A percentile compares a stretch with the other conserved stretches of the same genome.
Evolutionary conservation across 2,888 invertebrate genomes (phyloP).

Genomic region (Mythimna pallens): DNA sequence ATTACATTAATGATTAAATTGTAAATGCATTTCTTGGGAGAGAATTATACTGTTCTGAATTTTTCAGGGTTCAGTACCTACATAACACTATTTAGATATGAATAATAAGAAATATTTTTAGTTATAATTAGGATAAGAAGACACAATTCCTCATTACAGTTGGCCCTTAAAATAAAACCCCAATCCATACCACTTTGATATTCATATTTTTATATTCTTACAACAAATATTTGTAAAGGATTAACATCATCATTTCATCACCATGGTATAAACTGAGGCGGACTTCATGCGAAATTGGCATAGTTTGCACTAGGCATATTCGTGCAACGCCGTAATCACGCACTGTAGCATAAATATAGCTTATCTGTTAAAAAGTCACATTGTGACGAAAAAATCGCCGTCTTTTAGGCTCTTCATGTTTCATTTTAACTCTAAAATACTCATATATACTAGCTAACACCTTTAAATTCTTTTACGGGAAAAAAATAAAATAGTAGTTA

Average conservation of each 20-base stretch:
- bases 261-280: slow-evolving; percentile 19
- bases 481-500: too few species aligned
- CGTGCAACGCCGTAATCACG: not conserved
- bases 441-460: not conserved
- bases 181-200: slow-evolving; percentile 6
- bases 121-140: slow-evolving; percentile 47
- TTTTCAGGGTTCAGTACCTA: slow-evolving; percentile 59
- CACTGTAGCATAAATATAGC: slow-evolving; percentile 3
- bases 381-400: slow-evolving; percentile 47
- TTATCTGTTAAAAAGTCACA: slow-evolving; percentile 45
- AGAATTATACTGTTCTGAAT: slow-evolving; percentile 57
- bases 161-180: slow-evolving; percentile 32
- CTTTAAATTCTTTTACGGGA: not conserved
- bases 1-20: slow-evolving; percentile 50
- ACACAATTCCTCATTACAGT: slow-evolving; percentile 60
- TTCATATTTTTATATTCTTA: not conserved
- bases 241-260: not conserved
- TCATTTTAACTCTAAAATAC: slow-evolving; percentile 23
- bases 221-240: slow-evolving; percentile 7
- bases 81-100: slow-evolving; percentile 56
- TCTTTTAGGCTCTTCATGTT: slow-evolving; percentile 45
- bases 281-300: slow-evolving; percentile 1
- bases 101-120: slow-evolving; percentile 47
- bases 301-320: not conserved
- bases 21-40: slow-evolving; percentile 50